Percentiles rank a stretch among this genome's conserved stretches.
phyloP scores from a whole-genome alignment of 53 echinoderm and acorn worm species.

The Apostichopus leukothele region DNA sequence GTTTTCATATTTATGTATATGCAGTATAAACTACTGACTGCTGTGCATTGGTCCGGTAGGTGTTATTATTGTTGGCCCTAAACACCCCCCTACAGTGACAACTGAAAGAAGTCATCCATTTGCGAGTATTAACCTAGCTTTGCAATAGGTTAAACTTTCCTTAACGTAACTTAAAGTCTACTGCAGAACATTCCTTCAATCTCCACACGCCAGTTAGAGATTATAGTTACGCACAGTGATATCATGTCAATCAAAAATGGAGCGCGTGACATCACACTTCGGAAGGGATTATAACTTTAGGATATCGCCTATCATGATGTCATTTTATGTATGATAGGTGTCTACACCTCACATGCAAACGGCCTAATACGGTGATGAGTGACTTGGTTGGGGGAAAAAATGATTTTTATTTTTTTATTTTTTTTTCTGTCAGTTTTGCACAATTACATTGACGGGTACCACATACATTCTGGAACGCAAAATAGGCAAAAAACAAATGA shows the following conservation, averaged over 20 bases:
- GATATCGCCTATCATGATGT: background rate
- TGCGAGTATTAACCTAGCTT: slow-evolving; percentile 35
- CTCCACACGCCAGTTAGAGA: background rate
- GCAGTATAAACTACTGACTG: too few relatives aligned
- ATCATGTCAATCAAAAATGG: background rate
- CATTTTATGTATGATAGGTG: too few relatives aligned
- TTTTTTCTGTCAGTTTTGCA: too few relatives aligned
- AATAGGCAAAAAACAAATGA: too few relatives aligned
- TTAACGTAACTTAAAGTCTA: background rate
- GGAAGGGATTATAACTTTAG: background rate
- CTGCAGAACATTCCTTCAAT: background rate
- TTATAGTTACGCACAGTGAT: background rate
- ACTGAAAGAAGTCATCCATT: slow-evolving; percentile 36
- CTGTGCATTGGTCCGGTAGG: background rate
- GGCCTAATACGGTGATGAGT: too few relatives aligned
- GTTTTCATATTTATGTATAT: too few relatives aligned
- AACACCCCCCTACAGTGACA: slow-evolving; percentile 29
- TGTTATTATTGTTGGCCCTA: slow-evolving; percentile 28
- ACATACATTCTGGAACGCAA: too few relatives aligned
- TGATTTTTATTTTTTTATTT: too few relatives aligned
- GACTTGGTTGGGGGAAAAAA: too few relatives aligned
- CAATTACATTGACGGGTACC: too few relatives aligned
- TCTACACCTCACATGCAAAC: too few relatives aligned
- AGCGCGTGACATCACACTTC: background rate
- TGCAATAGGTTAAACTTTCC: background rate